Percentiles rank a stretch among this genome's conserved stretches.
These are phyloP conservation scores for Pecten maximus DNA, from an alignment of 2,888 invertebrate genomes.

Conservation along the genomic window DNA sequence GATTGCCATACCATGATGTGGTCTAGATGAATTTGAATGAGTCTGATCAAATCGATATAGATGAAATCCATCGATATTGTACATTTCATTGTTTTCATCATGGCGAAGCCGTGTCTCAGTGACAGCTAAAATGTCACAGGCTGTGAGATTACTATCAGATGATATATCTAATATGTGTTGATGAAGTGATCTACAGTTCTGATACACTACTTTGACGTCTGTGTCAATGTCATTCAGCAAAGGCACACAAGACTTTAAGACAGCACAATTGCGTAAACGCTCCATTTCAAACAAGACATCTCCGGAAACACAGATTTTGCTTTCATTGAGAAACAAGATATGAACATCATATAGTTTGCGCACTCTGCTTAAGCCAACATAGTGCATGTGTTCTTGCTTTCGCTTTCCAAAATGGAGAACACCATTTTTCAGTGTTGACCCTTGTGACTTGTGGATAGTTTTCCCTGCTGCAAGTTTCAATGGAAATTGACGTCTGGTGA, in stretches of 20 bases:
- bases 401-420: slow-evolving; percentile 55
- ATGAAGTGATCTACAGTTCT: slow-evolving; percentile 46
- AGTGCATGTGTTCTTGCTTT: slow-evolving; percentile 56
- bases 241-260: background rate
- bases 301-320: slow-evolving; percentile 46
- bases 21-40: background rate
- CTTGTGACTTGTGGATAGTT: slow-evolving; percentile 59
- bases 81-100: background rate
- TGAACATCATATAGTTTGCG: slow-evolving; percentile 43
- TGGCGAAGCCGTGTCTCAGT: background rate
- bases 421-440: slow-evolving; percentile 50
- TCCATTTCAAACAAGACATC: slow-evolving; percentile 49
- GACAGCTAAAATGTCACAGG: slow-evolving; percentile 39
- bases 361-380: slow-evolving; percentile 57
- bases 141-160: slow-evolving; percentile 6
- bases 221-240: background rate
- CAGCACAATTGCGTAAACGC: background rate
- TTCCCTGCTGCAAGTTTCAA: slow-evolving; percentile 52
- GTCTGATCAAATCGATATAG: background rate
- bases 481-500: slow-evolving; percentile 57
- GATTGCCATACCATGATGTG: background rate
- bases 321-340: slow-evolving; percentile 49
- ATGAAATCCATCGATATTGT: background rate
- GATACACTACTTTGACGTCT: slow-evolving; percentile 31
- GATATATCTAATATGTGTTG: background rate